Evolutionary conservation across 2,888 invertebrate genomes (phyloP).

Genomic region (Spisula subtruncata): DNA sequence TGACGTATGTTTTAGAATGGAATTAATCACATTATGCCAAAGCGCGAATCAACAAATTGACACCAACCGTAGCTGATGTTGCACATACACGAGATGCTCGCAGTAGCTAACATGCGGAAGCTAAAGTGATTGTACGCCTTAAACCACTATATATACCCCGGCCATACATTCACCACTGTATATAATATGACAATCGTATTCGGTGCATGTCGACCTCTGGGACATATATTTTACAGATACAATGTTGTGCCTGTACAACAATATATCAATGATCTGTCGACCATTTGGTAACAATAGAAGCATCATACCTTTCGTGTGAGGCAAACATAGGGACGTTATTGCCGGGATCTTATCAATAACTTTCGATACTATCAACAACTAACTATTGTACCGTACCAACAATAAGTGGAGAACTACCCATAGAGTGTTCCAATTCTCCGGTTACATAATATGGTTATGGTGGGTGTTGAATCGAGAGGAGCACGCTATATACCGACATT

Average conservation of each 20-base stretch:
- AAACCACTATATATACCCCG: too few relatives aligned
- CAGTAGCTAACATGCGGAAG: too few relatives aligned
- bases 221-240: background rate
- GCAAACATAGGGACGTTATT: background rate
- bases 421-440: constrained; percentile 4
- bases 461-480: constrained; percentile 24
- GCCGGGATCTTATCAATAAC: constrained; percentile 18
- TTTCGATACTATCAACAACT: constrained; percentile 36
- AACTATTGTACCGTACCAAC: constrained; percentile 28
- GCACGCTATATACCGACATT: background rate
- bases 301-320: constrained; percentile 33
- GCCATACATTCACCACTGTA: too few relatives aligned
- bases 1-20: too few relatives aligned
- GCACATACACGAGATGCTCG: too few relatives aligned
- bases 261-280: background rate
- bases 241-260: background rate
- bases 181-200: too few relatives aligned
- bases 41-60: too few relatives aligned
- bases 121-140: too few relatives aligned
- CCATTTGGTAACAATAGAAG: background rate
- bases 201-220: background rate
- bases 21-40: too few relatives aligned
- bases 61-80: too few relatives aligned
- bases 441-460: background rate
- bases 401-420: background rate